Evolutionary conservation across 2,113 vertebrate genomes (phyloP), one percentile per base, ranked within the genome.

Genomic region (Tringa solitaria): DNA sequence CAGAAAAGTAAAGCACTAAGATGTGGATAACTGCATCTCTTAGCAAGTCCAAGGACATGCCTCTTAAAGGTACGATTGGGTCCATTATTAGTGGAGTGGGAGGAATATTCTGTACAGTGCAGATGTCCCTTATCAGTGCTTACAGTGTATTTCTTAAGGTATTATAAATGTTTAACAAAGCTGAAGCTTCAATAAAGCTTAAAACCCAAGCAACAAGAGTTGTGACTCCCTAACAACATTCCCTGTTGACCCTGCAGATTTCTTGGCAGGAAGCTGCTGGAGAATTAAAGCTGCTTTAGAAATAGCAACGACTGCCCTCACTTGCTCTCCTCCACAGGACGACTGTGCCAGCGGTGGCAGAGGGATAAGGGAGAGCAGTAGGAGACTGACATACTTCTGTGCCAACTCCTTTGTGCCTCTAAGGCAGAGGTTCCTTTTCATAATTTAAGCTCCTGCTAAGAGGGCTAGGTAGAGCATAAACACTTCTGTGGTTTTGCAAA

Each of bases 221-320:
- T 85, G 64, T 70, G 84, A 75, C 79, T 84, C 56, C 35, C 39
- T 56, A 72, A 57, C 43, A 73, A 15, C 6, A 16, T 80, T 95
- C 74, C 67, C 69, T 87, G 59, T 94, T 92, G 91, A 65, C 41
- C 69, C 56, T 88, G 50, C 35, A 73, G 57, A 77, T 90, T 96
- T 95, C 67, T 86, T 90, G 76, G 82, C 65, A 87, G 64, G 81
- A 90, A 89, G 57, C 28, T 93, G 75, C 23, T 41, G 65, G 74
- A 82, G 76, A 96, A 33, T 57, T 94, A 84, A 89, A 69, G 46
- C 72, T 84, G 53, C 68, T 84, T 95, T 74, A 82, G 85, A 80
- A 97, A 76, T 20, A 65, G 37, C 45, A 28, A 57, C 53, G 75
- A 37, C 48, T 96, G 75, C 61, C 68, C 76, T 86, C 77, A 19